phyloP scores from a whole-genome alignment of 2,797 vertebrate species.

The Chanos chanos region DNA sequence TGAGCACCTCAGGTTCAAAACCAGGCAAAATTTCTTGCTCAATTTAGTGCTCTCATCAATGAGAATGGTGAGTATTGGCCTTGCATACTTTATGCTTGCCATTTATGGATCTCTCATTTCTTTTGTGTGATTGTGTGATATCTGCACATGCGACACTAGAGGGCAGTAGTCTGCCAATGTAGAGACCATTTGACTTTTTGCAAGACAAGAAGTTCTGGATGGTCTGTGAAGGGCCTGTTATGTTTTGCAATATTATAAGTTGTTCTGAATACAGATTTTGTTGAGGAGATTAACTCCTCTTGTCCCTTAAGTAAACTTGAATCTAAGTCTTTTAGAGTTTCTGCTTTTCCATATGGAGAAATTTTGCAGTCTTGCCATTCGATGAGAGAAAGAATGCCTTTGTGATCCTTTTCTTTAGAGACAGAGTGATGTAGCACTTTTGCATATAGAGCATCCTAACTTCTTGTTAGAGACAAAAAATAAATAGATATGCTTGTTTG shows the following conservation, averaged over 20 bases:
- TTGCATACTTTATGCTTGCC: background rate
- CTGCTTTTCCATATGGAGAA: too few species aligned
- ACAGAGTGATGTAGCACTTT: too few species aligned
- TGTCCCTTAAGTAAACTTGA: background rate
- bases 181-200: background rate
- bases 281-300: background rate
- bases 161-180: constrained; percentile 1
- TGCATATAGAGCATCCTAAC: too few species aligned
- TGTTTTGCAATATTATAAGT: too few species aligned
- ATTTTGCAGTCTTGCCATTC: too few species aligned
- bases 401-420: too few species aligned
- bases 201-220: background rate
- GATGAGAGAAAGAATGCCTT: too few species aligned
- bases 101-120: constrained; percentile 10
- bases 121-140: constrained; percentile 1
- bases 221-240: background rate
- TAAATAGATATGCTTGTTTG: too few species aligned
- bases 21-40: constrained; percentile 1
- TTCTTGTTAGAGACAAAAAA: too few species aligned
- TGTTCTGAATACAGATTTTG: background rate
- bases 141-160: constrained; percentile 1
- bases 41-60: constrained; percentile 11
- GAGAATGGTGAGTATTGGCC: background rate
- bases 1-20: constrained; percentile 7
- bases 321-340: too few species aligned